phyloP scores from a whole-genome alignment of 2,113 vertebrate species.

The Lagopus muta region DNA sequence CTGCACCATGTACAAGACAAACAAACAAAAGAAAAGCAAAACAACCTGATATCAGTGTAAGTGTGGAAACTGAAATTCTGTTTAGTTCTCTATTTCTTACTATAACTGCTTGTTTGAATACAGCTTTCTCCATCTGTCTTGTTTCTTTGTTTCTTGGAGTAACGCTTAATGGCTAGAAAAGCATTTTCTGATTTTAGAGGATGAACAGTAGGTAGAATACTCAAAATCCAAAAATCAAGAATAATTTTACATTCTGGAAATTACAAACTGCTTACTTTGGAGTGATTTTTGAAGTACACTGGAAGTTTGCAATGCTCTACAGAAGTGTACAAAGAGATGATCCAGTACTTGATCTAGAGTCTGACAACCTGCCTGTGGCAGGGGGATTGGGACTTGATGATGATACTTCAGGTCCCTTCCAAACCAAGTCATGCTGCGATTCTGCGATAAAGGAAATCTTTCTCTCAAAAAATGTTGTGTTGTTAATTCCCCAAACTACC shows the following conservation, averaged over 20 bases:
- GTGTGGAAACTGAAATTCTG: background rate
- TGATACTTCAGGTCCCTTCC: too few relatives aligned
- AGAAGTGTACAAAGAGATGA: background rate
- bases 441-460: background rate
- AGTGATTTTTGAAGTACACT: fast-evolving
- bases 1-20: background rate
- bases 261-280: background rate
- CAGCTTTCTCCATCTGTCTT: background rate
- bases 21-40: background rate
- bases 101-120: background rate
- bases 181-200: background rate
- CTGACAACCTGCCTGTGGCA: too few relatives aligned
- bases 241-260: background rate
- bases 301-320: background rate
- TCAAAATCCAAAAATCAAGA: background rate
- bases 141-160: background rate
- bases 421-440: too few relatives aligned
- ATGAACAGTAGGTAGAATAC: background rate
- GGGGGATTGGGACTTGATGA: too few relatives aligned
- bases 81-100: background rate
- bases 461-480: background rate
- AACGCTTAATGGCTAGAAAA: background rate
- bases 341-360: too few relatives aligned
- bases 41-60: background rate
- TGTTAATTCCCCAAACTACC: background rate